Evolutionary conservation across 37 sponge, comb jelly and placozoan genomes (phyloP), one percentile per base, ranked within the genome.

Genomic region (Lycopodina hypogea): DNA sequence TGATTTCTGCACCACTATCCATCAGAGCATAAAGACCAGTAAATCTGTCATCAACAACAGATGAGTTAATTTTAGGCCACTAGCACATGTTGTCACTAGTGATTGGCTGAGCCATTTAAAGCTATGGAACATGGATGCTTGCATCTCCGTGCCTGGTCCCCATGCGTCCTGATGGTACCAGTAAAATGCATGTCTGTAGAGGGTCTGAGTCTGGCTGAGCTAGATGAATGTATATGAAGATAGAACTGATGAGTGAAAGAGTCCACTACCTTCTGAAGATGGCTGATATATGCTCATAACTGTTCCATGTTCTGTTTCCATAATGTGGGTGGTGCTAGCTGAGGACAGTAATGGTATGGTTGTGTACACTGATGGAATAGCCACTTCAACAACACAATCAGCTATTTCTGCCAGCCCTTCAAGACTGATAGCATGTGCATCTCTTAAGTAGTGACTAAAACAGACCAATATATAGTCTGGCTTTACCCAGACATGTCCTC

Each of bases 351-450:
- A 15, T 12, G 58, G 58, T 15, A 59, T 56, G 6, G 74, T 58
- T 52, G 85, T 38, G n/a, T 50, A 40, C 2, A 77, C 85, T 2
- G 86, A 37, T 36, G 81, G 87, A 23, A 60, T n/a, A 19, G 84
- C 74, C 14, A 89, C 89, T 41, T 89, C 89, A 1, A 79, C 37
- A 33, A 89, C 69, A 35, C 69, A 83, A 42, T 83, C 84, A 51
- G 84, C 84, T 70, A 89, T 62, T 35, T 79, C 84, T n/a, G 84
- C 89, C 6, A 89, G 75, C 37, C 57, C 28, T 2, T 36, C 68
- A 0, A 90, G 78, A 56, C 48, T 59, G 34, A 40, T 50, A 40
- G 71, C 63, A 67, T 24, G 73, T 26, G 23, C 56, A n/a, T n/a
- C n/a, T n/a, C n/a, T n/a, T n/a, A 24, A 82, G 35, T 24, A 78